These are phyloP conservation scores for Phainopepla nitens DNA, from an alignment of 2,113 vertebrate species.

Conservation along the genomic window DNA sequence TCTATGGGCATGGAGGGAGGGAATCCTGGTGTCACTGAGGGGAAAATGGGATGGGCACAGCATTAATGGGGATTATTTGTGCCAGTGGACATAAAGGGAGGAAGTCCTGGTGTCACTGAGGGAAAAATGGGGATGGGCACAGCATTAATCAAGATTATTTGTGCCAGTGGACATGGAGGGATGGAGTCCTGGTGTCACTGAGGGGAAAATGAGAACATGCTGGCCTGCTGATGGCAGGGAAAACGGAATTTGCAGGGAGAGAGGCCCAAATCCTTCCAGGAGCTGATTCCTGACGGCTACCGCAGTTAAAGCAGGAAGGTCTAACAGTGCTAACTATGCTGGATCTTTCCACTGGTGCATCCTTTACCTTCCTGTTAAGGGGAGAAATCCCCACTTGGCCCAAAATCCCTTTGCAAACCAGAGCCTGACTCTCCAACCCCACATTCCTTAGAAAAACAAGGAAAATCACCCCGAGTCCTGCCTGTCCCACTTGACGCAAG, in stretches of 20 bases:
- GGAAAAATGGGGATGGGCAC: accelerated
- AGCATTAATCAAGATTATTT: not conserved
- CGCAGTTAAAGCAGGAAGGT: not conserved
- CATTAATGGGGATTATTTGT: not conserved
- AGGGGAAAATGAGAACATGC: not conserved
- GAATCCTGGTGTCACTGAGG: accelerated
- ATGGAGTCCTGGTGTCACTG: accelerated
- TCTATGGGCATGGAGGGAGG: accelerated
- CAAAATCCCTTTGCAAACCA: not conserved
- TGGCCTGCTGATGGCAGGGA: not conserved
- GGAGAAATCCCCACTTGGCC: not conserved
- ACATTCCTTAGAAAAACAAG: not conserved
- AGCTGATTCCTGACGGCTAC: not conserved
- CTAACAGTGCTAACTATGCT: accelerated
- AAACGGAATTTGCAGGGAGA: not conserved
- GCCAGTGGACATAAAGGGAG: accelerated
- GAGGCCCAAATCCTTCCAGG: not conserved
- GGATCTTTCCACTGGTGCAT: not conserved
- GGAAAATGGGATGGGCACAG: accelerated
- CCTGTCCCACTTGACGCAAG: accelerated
- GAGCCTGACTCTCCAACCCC: not conserved
- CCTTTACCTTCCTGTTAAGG: accelerated
- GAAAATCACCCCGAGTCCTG: not conserved
- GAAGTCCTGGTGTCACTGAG: not conserved
- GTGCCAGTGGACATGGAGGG: accelerated